Evolutionary conservation across 2,113 vertebrate species (phyloP).

Genomic region (Corydoras sp.): DNA sequence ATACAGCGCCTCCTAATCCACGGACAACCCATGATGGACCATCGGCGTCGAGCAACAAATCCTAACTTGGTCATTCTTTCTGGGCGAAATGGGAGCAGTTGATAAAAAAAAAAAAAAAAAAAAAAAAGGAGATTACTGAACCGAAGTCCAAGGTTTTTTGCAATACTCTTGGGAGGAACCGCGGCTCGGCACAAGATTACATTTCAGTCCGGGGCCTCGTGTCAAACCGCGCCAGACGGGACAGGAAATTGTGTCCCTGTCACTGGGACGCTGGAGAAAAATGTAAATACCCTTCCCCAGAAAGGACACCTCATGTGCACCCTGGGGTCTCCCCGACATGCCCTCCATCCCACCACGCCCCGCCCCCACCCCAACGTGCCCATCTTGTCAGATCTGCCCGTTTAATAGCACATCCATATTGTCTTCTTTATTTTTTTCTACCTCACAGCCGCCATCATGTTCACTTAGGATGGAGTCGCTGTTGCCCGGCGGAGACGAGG

Average conservation of each 20-base stretch:
- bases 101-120: constrained; percentile 9
- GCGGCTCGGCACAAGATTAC: constrained; percentile 63
- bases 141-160: constrained; percentile 61
- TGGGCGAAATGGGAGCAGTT: constrained; percentile 50
- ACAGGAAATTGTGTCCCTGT: constrained; percentile 76
- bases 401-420: constrained; percentile 58
- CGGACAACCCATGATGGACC: constrained; percentile 37
- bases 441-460: constrained; percentile 29
- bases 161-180: constrained; percentile 62
- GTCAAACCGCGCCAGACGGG: constrained; percentile 68
- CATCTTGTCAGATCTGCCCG: constrained; percentile 66
- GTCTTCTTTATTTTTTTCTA: constrained; percentile 25
- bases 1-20: constrained; percentile 21
- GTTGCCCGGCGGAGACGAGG: constrained; percentile 23
- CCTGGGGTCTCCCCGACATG: constrained; percentile 60
- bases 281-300: constrained; percentile 68
- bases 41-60: constrained; percentile 51
- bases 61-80: constrained; percentile 50
- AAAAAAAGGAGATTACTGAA: constrained; percentile 56
- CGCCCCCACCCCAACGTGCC: constrained; percentile 51
- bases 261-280: constrained; percentile 65
- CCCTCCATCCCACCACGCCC: constrained; percentile 58
- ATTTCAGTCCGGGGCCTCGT: constrained; percentile 63
- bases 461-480: constrained; percentile 39
- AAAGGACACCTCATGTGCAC: constrained; percentile 63